Base-by-base conservation (phyloP, 2,797 vertebrate species). In the Podarcis siculus region DNA sequence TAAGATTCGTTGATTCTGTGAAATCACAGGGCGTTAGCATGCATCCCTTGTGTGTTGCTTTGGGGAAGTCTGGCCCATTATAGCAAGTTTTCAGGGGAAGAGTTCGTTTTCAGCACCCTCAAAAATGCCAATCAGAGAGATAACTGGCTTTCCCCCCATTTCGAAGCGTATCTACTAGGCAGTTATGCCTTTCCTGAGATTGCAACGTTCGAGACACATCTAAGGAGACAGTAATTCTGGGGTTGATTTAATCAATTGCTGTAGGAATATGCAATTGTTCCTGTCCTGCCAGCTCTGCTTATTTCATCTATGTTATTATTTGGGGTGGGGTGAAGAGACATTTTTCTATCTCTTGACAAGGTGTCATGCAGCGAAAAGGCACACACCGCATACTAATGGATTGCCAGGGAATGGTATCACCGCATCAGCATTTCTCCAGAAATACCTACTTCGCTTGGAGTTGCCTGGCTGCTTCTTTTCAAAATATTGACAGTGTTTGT, bases 221-320 rank as follows among this genome's bases (percentile, higher is more conserved):
- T 61, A 72, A 67, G 32, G 89, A 93, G 89, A 61, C 39, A 49
- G 78, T 81, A 77, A 92, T 91, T 91, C 83, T 79, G 49, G n/a
- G 58, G 35, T 72, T 82, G 87, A 87, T 90, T 94, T 94, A 90
- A 92, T 88, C 91, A 80, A 32, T 93, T 92, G 83, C 79, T 37
- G 58, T 90, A 37, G 82, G 64, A 89, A 84, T 8, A 86, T 25
- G 79, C 61, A 87, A 92, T 91, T 86, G 45, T 76, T 92, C 35
- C n/a, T 89, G 39, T 85, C 37, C 83, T 89, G 79, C 79, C 92
- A 81, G 89, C 88, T 85, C 77, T 90, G 86, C 45, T 78, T 25
- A 84, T 92, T 92, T 75, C 89, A 84, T 89, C 79, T 32, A 5
- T 67, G 71, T 90, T 86, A 72, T 78, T 61, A 55, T 17, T 10